Evolutionary conservation across 2,888 invertebrate species (phyloP).

Genomic region (Harpalus rubripes): DNA sequence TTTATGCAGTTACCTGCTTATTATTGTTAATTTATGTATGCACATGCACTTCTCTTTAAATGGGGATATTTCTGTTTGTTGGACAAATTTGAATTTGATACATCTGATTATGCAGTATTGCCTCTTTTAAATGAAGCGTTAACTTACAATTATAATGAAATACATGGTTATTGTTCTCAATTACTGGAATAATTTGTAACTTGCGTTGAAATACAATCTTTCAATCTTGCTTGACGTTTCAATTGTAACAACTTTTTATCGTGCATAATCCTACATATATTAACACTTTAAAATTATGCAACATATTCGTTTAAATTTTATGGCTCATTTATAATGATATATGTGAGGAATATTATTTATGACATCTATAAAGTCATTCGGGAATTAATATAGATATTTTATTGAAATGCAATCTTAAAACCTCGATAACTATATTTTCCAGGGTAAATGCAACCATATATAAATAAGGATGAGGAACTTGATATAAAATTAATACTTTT

Average conservation of each 20-base stretch:
- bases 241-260: conserved; percentile 34
- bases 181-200: background rate
- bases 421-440: background rate
- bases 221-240: conserved; percentile 12
- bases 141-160: conserved; percentile 35
- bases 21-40: conserved; percentile 64
- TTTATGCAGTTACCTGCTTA: conserved; percentile 65
- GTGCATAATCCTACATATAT: background rate
- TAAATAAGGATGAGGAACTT: background rate
- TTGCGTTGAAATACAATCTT: conserved; percentile 3
- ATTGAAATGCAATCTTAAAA: background rate
- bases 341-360: background rate
- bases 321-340: conserved; percentile 6
- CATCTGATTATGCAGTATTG: conserved; percentile 43
- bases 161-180: conserved; percentile 19
- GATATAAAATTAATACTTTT: too few relatives aligned
- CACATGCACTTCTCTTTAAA: conserved; percentile 55
- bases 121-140: conserved; percentile 28
- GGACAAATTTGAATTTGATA: conserved; percentile 47
- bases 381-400: background rate
- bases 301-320: conserved; percentile 4
- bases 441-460: background rate
- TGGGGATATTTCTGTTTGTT: conserved; percentile 49
- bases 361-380: background rate
- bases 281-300: background rate